Evolutionary conservation across 37 sponge, comb jelly and placozoan genomes (phyloP).

Genomic region (Lycopodina hypogea): DNA sequence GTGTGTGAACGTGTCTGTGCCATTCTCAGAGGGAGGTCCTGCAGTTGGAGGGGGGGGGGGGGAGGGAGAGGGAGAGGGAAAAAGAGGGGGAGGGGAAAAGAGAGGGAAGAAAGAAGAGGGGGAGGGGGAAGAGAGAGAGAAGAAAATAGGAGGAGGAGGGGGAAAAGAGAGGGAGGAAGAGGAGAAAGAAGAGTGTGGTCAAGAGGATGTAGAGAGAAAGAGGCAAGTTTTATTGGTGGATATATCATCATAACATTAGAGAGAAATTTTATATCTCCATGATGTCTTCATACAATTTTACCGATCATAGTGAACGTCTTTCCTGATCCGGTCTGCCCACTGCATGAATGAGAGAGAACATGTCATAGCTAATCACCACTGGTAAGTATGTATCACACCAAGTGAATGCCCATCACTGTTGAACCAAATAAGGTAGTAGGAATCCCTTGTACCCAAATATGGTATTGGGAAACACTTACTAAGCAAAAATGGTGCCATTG

Average conservation of each 20-base stretch:
- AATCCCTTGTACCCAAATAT: too few species aligned
- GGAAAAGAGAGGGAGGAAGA: neutral
- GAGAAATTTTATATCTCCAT: too few species aligned
- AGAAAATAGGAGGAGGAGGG: neutral
- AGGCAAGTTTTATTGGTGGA: too few species aligned
- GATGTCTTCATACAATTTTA: neutral
- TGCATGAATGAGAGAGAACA: slow-evolving; percentile 5
- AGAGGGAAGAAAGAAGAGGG: neutral
- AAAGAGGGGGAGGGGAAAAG: neutral
- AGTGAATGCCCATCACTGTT: too few species aligned
- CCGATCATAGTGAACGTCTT: slow-evolving; percentile 92
- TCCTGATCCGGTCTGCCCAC: slow-evolving; percentile 90
- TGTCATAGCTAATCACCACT: neutral
- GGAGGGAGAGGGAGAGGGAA: slow-evolving; percentile 1
- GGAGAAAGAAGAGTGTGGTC: too few species aligned
- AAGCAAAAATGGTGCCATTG: slow-evolving; percentile 90
- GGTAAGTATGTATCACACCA: too few species aligned
- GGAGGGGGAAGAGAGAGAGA: neutral
- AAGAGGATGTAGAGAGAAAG: too few species aligned
- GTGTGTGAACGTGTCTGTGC: slow-evolving; percentile 55
- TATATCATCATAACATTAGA: too few species aligned
- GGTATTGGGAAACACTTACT: too few species aligned
- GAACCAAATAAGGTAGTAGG: too few species aligned
- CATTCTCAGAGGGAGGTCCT: slow-evolving; percentile 75
- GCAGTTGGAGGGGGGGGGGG: neutral